Evolutionary conservation across 2,797 vertebrate genomes (phyloP), one percentile per base, ranked within the genome.

Genomic region (Onychomys torridus): DNA sequence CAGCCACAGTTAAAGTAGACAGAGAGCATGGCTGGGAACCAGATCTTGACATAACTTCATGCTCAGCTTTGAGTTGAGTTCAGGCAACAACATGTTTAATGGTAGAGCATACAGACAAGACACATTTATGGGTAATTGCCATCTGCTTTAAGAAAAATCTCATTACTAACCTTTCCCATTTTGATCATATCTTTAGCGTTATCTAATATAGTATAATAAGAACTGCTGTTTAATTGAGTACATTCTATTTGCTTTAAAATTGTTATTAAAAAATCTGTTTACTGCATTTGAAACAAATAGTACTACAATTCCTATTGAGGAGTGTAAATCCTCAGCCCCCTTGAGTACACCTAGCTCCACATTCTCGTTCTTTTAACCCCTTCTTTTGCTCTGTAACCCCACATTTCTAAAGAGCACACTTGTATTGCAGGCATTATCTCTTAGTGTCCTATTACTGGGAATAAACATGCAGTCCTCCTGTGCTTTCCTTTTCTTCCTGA

Each of bases 91-190:
- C n/a, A 59, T 92, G 93, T 92, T 76, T 69, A 87, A 91, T 21
- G 71, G 69, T 83, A 77, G 85, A 93, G 63, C 14, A 49, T 23
- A 67, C 6, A n/a, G 91, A 79, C 86, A 86, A 57, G 89, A 49
- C 37, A 82, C 10, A 46, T 81, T 86, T 71, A 67, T 87, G n/a
- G 94, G n/a, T 79, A 85, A 86, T 84, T 93, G n/a, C 59, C 94
- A 67, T 79, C 85, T 98, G 76, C 87, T 69, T 91, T 93, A 77
- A 75, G 77, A 92, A 95, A 94, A 96, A 93, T 71, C 57, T 81
- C 92, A 93, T 89, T 84, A 76, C 61, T 69, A 83, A 92, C 79
- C 83, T 93, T 96, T 92, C 52, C 75, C 79, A 69, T 94, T 96
- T 65, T 96, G 95, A 96, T 91, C n/a, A 9, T 91, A 90, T 90